phyloP scores from a whole-genome alignment of 2,888 invertebrate species.

The Stictocephala bisonia region DNA sequence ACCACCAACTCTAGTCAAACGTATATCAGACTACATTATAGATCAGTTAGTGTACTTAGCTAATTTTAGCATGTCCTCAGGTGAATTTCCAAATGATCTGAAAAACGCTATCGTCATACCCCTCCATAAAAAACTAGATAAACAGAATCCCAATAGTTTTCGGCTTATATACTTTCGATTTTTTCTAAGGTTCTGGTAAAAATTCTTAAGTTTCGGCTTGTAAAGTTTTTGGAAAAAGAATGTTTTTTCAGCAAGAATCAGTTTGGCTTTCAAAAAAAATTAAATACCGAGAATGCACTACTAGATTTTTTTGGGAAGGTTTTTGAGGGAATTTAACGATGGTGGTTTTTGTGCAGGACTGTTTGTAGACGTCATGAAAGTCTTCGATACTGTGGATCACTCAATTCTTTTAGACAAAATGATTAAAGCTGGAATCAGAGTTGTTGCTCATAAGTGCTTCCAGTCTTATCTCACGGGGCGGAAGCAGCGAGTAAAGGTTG shows the following conservation, averaged over 20 bases:
- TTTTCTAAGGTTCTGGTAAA: constrained; percentile 47
- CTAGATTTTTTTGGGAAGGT: constrained; percentile 3
- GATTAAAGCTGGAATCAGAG: constrained; percentile 37
- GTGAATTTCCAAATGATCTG: constrained; percentile 39
- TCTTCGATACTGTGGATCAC: constrained; percentile 47
- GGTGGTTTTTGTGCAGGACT: constrained; percentile 6
- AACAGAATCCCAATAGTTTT: constrained; percentile 26
- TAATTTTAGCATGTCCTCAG: no score
- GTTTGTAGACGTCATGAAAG: constrained; percentile 47
- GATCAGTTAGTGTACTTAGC: no score
- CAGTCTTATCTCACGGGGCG: constrained; percentile 13
- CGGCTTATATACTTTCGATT: no score
- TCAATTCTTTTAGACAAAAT: constrained; percentile 34
- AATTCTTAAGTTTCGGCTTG: background rate
- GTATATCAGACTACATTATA: background rate
- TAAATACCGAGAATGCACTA: no score
- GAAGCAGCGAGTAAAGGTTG: constrained; percentile 32
- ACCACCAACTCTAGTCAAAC: constrained; percentile 16
- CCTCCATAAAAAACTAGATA: constrained; percentile 34
- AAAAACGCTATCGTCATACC: constrained; percentile 43
- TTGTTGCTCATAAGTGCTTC: constrained; percentile 3
- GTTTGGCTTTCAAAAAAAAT: constrained; percentile 46
- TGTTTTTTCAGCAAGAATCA: constrained; percentile 33
- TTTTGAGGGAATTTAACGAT: constrained; percentile 9
- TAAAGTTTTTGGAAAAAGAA: constrained; percentile 4